Base-by-base conservation (phyloP, 2,888 invertebrate species). In the Ganaspis brasiliensis region DNA sequence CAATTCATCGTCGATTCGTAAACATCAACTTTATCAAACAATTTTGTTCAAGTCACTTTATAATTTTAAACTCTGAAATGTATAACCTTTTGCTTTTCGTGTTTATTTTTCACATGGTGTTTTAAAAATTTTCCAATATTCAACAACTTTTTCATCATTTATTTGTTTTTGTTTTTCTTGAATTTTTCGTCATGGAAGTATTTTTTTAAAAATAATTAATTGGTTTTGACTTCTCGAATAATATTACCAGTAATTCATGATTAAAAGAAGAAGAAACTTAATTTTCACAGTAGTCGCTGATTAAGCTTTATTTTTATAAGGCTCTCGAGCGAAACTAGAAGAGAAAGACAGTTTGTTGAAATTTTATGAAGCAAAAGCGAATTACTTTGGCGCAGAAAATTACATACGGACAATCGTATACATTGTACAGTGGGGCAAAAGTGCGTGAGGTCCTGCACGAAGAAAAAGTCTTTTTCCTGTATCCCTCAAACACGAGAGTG, bases 311-410 rank as follows among this genome's bases (percentile, higher is more conserved):
- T 9, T 12, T 35, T 61, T 10, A 21, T 35, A 37, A 26, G 35
- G 37, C 9, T 45, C 24, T 55, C 6, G 59, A 61, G 10, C 35
- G 72, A 21, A 37, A 35, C 31, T 55, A 26, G 40, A 24, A 37
- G 71, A 73, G 72, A 52, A 63, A 72, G 76, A 67, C 49, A 72
- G 72, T 72, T 79, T 72, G 76, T 79, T 79, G 74, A 74, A 75
- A 74, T 73, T 76, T 79, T 77, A 77, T 76, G 76, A 79, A 79
- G 79, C 79, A 79, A 73, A 79, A 63, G 63, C 61, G 63, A 75
- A 79, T 77, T 75, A 76, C 74, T 70, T 79, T 73, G 73, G 76
- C 73, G 73, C 35, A 74, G 73, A 75, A 75, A 75, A 77, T 77
- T 79, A 75, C 73, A 45, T 57, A 72, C n/a, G 16, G 37, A n/a